Conservation (phyloP, 2,113 vertebrate species). For the Indicator maculatus region DNA sequence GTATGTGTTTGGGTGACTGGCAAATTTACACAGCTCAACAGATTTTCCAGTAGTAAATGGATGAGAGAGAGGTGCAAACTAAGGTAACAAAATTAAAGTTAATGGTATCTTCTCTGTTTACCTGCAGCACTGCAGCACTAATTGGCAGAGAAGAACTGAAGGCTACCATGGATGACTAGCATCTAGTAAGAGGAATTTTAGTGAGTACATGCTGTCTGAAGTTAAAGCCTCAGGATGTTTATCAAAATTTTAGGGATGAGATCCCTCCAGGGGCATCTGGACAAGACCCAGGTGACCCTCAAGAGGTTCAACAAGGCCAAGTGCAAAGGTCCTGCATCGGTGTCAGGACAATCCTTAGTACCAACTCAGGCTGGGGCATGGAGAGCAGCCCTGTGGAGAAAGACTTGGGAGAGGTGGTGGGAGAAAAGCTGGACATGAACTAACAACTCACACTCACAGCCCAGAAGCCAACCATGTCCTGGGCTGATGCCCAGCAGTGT, state of each 20-base stretch:
- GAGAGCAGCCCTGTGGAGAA: too few species aligned
- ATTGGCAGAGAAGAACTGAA: constrained; percentile 19
- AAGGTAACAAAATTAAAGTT: not conserved
- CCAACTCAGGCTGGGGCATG: too few species aligned
- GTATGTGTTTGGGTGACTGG: not conserved
- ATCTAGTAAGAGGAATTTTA: not conserved
- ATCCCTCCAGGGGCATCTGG: too few species aligned
- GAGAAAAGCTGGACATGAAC: too few species aligned
- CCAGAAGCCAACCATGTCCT: too few species aligned
- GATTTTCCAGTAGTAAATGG: not conserved
- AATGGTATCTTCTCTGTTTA: not conserved
- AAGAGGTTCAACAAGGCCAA: too few species aligned
- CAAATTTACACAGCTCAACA: not conserved
- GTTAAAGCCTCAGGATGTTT: not conserved
- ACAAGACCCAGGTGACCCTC: too few species aligned
- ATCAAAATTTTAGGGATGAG: not conserved
- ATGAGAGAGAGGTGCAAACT: not conserved
- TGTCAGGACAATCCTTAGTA: too few species aligned
- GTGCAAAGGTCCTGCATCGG: too few species aligned
- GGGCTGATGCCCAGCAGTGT: too few species aligned
- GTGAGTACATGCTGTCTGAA: not conserved
- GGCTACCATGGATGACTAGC: constrained; percentile 10
- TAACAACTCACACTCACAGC: too few species aligned
- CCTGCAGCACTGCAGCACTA: not conserved
- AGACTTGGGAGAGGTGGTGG: too few species aligned